phyloP scores from a whole-genome alignment of 2,113 vertebrate genomes.

The Gadus chalcogrammus region DNA sequence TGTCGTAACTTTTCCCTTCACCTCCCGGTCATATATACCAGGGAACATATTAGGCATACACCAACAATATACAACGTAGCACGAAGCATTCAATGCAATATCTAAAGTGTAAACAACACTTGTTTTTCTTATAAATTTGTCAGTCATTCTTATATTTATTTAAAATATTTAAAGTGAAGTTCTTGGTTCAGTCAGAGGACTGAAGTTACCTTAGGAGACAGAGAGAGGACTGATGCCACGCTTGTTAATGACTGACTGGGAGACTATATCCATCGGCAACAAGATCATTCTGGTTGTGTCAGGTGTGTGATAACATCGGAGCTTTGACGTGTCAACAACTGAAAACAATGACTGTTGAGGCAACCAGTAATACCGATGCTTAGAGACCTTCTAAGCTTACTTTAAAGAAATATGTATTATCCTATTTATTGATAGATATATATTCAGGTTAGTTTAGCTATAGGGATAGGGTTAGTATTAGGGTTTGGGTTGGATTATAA shows the following conservation, averaged over 20 bases:
- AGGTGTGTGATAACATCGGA: conserved; percentile 32
- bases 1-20: neutral
- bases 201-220: no score
- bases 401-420: no score
- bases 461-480: no score
- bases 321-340: conserved; percentile 16
- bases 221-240: conserved; percentile 7
- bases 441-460: no score
- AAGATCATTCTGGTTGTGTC: conserved; percentile 35
- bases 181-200: no score
- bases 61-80: neutral
- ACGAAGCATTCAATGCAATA: neutral
- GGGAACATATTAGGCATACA: neutral
- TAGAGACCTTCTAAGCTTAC: neutral
- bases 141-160: neutral
- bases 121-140: neutral
- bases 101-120: neutral
- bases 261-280: conserved; percentile 14
- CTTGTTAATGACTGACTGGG: conserved; percentile 56
- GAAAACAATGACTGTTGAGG: neutral
- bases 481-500: no score
- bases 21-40: neutral
- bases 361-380: neutral
- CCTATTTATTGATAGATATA: no score
- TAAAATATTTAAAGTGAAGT: no score